A percentile compares a stretch with the other conserved stretches of the same genome.
Evolutionary conservation across 2,888 invertebrate species (phyloP).

Genomic region (Scaptomyza cyrtandrae): DNA sequence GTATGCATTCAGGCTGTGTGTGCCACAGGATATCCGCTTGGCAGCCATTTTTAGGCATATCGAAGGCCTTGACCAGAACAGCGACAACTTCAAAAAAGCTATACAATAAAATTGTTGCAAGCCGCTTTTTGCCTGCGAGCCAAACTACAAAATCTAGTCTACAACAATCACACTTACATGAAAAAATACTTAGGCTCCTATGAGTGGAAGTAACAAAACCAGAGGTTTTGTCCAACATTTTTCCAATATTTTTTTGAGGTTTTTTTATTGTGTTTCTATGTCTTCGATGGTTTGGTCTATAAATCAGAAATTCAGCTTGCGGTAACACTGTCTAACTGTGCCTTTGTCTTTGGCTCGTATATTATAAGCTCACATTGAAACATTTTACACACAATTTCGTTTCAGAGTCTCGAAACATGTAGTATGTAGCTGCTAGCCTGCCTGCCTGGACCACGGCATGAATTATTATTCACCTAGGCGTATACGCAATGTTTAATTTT

Average conservation of each 20-base stretch:
- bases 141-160: constrained; percentile 1
- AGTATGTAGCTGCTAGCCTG: constrained; percentile 21
- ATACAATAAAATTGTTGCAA: constrained; percentile 66
- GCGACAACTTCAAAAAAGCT: constrained; percentile 52
- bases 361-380: constrained; percentile 77
- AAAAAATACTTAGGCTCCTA: constrained; percentile 44
- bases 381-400: constrained; percentile 79
- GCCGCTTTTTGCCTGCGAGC: constrained; percentile 33
- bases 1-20: constrained; percentile 54
- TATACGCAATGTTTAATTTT: constrained; percentile 82
- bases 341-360: constrained; percentile 57
- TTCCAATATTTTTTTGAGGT: neutral
- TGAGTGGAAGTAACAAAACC: constrained; percentile 5
- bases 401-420: constrained; percentile 47
- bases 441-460: constrained; percentile 52
- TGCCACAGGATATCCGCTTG: constrained; percentile 70
- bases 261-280: constrained; percentile 21
- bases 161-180: constrained; percentile 47
- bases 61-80: constrained; percentile 65
- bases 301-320: constrained; percentile 78
- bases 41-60: constrained; percentile 73
- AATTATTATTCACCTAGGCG: constrained; percentile 81
- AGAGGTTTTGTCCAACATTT: constrained; percentile 18
- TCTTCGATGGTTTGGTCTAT: constrained; percentile 44
- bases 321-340: constrained; percentile 18